These are phyloP conservation scores for Lasioglossum lativentre DNA, from an alignment of 2,888 invertebrate genomes.

Conservation along the genomic window DNA sequence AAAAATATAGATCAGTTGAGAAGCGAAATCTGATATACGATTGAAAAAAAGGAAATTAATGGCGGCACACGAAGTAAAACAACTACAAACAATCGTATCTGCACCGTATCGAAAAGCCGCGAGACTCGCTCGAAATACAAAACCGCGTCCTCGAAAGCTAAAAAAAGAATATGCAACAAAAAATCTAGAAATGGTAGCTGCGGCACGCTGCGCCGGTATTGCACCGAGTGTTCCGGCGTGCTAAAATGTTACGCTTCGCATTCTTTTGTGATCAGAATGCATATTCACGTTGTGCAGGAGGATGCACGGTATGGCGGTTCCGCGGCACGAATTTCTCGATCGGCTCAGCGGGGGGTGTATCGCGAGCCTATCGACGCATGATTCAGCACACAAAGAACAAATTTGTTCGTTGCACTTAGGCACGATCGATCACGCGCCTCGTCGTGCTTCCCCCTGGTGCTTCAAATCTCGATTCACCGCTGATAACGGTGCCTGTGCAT, in stretches of 20 bases:
- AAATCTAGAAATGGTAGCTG: neutral
- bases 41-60: neutral
- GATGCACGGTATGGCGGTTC: neutral
- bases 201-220: neutral
- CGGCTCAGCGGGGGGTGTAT: constrained; percentile 13
- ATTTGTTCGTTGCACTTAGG: constrained; percentile 55
- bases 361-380: constrained; percentile 34
- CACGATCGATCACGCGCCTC: constrained; percentile 57
- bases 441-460: constrained; percentile 38
- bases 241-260: neutral
- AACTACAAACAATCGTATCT: neutral
- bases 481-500: constrained; percentile 56
- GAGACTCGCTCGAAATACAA: neutral
- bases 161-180: neutral
- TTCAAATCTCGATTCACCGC: constrained; percentile 56
- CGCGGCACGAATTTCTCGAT: constrained; percentile 26
- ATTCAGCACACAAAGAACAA: constrained; percentile 58
- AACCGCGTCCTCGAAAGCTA: neutral
- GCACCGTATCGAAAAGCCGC: neutral
- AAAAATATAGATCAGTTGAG: no score
- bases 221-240: neutral
- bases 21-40: neutral
- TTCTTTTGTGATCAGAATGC: constrained; percentile 12
- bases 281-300: neutral
- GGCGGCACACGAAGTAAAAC: fast-evolving